Conservation (phyloP, 2,797 vertebrate species). For the Cirrhinus molitorella region DNA sequence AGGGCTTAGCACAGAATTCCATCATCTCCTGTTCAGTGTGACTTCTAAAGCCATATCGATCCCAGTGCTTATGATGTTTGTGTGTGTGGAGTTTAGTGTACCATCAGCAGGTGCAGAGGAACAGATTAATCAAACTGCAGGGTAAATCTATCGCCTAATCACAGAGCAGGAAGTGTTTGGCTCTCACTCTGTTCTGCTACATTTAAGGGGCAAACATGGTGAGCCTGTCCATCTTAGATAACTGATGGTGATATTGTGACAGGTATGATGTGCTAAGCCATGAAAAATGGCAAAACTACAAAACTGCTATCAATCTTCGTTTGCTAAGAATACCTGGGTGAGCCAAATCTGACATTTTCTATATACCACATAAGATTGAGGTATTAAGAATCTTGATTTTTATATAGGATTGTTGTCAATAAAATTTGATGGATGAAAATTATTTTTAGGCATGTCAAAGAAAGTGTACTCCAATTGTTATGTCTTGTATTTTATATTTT, state of each 20-base stretch:
- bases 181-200: conserved; percentile 8
- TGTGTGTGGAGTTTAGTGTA: conserved; percentile 64
- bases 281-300: conserved; percentile 8
- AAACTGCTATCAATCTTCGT: conserved; percentile 20
- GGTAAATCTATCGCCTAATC: conserved; percentile 42
- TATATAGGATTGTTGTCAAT: conserved; percentile 9
- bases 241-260: conserved; percentile 14
- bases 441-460: background rate
- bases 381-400: conserved; percentile 11
- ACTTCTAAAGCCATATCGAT: conserved; percentile 64
- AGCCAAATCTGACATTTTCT: conserved; percentile 19
- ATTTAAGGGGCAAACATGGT: conserved; percentile 35
- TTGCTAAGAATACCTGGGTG: conserved; percentile 12
- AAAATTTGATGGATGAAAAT: background rate
- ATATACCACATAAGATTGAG: background rate
- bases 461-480: background rate
- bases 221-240: conserved; percentile 38
- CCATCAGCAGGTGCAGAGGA: conserved; percentile 67
- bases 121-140: conserved; percentile 60
- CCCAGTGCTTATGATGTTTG: conserved; percentile 58
- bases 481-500: background rate
- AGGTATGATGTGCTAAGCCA: conserved; percentile 3
- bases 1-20: conserved; percentile 15
- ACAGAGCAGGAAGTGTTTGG: conserved; percentile 35
- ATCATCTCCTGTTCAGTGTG: conserved; percentile 48